Evolutionary conservation across 2,113 vertebrate species (phyloP), one percentile per base, ranked within the genome.

Genomic region (Psephotus haematonotus): DNA sequence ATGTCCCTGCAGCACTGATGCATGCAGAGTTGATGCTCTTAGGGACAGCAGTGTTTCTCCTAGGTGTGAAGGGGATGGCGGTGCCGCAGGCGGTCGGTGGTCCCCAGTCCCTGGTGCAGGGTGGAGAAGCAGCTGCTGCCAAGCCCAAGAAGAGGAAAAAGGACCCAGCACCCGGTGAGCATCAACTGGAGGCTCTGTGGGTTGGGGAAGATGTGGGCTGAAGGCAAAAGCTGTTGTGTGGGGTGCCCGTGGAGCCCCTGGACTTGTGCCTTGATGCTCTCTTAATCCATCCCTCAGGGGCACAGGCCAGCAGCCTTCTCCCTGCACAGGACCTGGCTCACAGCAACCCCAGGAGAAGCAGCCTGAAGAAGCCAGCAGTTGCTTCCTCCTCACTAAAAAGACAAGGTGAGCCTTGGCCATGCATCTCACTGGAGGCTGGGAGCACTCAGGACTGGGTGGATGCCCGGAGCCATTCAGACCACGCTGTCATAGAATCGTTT

Each of bases 131-230:
- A 1, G 12, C 95, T 5, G 65, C 96, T 33, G 82, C 95, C 88
- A 98, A 95, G 74, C 82, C 97, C 85, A 98, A 96, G 95, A 98
- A 96, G 96, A 98, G 97, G 90, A 98, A 76, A 65, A 98, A 96
- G 82, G 98, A 98, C 2, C 27, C 95, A 19, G 20, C 35, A 2
- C 31, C 94, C 3, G 98, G 98, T 98, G 86, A 98, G 97, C 41
- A 47, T 12, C 24, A 5, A 6, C 14, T 6, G 39, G 44, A 5
- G 8, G 47, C 33, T 44, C 41, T 10, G 5, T 0, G 31, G 33
- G 67, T 9, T 2, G 6, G 35, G 20, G 22, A 4, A 29, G 37
- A 16, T 5, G 8, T 0, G 35, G 10, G 5, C 27, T 2, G 27
- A 35, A 31, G 27, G 59, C 1, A 1, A 39, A 65, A 43, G 25